A percentile compares a stretch with the other conserved stretches of the same genome.
These are phyloP conservation scores for Brienomyrus longianalis DNA, from an alignment of 2,113 vertebrate genomes.

Conservation along the genomic window DNA sequence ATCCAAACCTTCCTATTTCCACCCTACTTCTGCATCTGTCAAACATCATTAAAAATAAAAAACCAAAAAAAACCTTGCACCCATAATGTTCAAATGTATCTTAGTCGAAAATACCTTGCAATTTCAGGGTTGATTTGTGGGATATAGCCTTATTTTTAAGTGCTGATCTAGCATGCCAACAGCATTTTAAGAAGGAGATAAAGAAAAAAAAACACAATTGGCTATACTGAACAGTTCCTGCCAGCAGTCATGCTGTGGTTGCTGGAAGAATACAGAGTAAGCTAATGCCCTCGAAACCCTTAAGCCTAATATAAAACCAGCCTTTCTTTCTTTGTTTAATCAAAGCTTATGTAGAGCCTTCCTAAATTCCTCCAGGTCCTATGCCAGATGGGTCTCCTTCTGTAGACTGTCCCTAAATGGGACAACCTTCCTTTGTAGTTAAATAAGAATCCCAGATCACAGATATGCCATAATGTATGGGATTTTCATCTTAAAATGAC, in stretches of 20 bases:
- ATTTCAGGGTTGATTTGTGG: neutral
- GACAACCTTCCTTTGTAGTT: neutral
- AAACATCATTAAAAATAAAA: neutral
- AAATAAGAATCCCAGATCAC: neutral
- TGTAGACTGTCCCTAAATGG: conserved; percentile 3
- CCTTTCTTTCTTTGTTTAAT: conserved; percentile 7
- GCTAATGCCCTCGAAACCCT: neutral
- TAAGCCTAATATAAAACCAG: conserved; percentile 11
- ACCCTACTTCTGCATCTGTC: neutral
- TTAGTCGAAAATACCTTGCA: neutral
- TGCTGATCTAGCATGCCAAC: neutral
- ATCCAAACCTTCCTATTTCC: neutral
- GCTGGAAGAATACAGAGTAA: neutral
- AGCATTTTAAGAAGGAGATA: neutral
- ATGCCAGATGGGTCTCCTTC: neutral
- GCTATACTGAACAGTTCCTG: neutral
- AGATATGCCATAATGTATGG: neutral
- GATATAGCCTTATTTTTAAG: neutral
- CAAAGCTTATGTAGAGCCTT: neutral
- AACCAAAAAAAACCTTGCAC: neutral
- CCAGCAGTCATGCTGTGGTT: neutral
- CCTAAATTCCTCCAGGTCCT: neutral
- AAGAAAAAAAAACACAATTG: neutral
- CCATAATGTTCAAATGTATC: neutral
- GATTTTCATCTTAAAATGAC: neutral